Conservation (phyloP, 1,140 invertebrate genomes). For the Eumeta japonica region DNA sequence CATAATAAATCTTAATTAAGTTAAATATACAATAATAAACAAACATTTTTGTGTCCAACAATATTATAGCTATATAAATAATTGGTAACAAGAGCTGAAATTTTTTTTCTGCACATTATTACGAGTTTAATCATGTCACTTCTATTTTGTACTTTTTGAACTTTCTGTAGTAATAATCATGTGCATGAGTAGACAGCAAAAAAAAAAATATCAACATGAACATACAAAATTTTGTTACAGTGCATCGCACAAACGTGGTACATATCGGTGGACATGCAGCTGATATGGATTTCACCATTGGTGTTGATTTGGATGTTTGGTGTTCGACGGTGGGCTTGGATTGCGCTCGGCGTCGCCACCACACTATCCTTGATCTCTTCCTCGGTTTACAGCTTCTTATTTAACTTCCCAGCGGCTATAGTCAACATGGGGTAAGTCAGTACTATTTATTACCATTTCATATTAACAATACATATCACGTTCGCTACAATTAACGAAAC, state of each 20-base stretch:
- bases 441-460: background rate
- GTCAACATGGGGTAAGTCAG: slow-evolving; percentile 16
- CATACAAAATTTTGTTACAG: slow-evolving; percentile 54
- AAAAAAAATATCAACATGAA: too few relatives aligned
- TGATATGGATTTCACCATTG: slow-evolving; percentile 63
- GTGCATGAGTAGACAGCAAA: too few relatives aligned
- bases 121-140: too few relatives aligned
- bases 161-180: too few relatives aligned
- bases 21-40: too few relatives aligned
- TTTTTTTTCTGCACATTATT: too few relatives aligned
- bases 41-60: too few relatives aligned
- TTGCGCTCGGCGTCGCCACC: slow-evolving; percentile 9
- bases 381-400: slow-evolving; percentile 15
- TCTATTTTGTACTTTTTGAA: too few relatives aligned
- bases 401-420: slow-evolving; percentile 18
- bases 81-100: too few relatives aligned
- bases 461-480: background rate
- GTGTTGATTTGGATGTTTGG: slow-evolving; percentile 44
- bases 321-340: slow-evolving; percentile 21
- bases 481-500: background rate
- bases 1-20: too few relatives aligned
- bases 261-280: slow-evolving; percentile 70
- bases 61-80: too few relatives aligned
- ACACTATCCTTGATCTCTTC: slow-evolving; percentile 14
- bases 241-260: slow-evolving; percentile 62